Conservation (phyloP, 2,888 invertebrate genomes). For the Myopa tessellatipennis region DNA sequence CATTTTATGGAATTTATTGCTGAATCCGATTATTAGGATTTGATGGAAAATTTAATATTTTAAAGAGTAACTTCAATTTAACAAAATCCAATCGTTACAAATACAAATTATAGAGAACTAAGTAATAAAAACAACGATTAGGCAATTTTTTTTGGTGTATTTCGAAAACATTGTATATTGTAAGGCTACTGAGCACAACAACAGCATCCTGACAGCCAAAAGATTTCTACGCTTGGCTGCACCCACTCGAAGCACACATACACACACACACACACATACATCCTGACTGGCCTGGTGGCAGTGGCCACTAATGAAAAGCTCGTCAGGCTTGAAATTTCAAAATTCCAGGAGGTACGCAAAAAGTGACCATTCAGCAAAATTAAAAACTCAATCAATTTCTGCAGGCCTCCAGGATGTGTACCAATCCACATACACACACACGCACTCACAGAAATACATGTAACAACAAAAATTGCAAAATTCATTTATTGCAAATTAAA, state of each 20-base stretch:
- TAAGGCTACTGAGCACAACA: no score
- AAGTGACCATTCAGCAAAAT: slow-evolving; percentile 40
- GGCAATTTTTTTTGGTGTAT: no score
- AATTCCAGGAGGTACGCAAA: slow-evolving; percentile 7
- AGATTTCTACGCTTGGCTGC: neutral
- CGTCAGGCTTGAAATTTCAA: slow-evolving; percentile 19
- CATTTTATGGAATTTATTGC: no score
- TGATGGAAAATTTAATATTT: no score
- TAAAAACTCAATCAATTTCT: slow-evolving; percentile 45
- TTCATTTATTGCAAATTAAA: slow-evolving; percentile 47
- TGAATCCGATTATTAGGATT: no score
- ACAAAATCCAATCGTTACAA: no score
- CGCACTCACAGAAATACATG: neutral
- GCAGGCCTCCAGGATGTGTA: slow-evolving; percentile 17
- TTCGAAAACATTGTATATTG: no score
- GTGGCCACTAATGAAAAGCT: slow-evolving; percentile 28
- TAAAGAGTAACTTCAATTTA: no score
- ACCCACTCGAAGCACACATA: slow-evolving; percentile 3
- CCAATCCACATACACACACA: slow-evolving; percentile 15
- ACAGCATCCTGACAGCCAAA: no score
- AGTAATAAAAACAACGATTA: no score
- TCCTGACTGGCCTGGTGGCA: neutral
- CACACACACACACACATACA: slow-evolving; percentile 10
- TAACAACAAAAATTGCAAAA: slow-evolving; percentile 35
- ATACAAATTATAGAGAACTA: no score